phyloP scores from a whole-genome alignment of 2,113 vertebrate species.

The Limnothrissa miodon region DNA sequence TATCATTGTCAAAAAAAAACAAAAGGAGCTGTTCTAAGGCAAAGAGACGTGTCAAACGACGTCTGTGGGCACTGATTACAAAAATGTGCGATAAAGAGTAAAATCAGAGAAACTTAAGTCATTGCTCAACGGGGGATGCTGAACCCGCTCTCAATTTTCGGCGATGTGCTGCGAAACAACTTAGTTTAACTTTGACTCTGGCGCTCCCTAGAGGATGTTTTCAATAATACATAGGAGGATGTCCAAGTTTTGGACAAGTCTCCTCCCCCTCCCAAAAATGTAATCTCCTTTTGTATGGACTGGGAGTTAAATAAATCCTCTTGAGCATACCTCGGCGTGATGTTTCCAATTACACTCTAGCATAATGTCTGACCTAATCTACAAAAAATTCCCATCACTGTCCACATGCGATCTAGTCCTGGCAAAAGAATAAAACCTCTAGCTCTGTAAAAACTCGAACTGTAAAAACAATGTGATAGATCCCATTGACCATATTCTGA shows the following conservation, averaged over 20 bases:
- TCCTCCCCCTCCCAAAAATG: conserved; percentile 12
- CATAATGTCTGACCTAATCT: conserved; percentile 5
- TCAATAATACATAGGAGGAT: not conserved
- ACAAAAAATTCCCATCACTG: not conserved
- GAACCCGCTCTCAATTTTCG: not conserved
- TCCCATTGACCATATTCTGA: not conserved
- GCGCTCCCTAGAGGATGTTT: conserved; percentile 40
- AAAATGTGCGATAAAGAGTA: not conserved
- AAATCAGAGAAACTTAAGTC: not conserved
- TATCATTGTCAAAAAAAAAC: not conserved
- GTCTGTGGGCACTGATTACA: not conserved
- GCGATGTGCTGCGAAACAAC: not conserved
- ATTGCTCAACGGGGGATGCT: not conserved
- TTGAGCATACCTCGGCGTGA: conserved; percentile 6
- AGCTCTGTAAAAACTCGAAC: not conserved
- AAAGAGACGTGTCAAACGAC: not conserved
- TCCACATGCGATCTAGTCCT: not conserved
- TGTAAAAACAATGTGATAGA: not conserved
- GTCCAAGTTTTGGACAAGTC: not conserved
- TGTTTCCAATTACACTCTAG: conserved; percentile 13
- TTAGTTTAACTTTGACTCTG: conserved; percentile 27
- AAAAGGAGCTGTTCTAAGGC: not conserved
- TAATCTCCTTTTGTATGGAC: conserved; percentile 14
- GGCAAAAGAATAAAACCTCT: too few species aligned
- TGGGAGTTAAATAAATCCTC: conserved; percentile 10